phyloP scores from a whole-genome alignment of 2,797 vertebrate species.

The Phrynocephalus guinanensis region DNA sequence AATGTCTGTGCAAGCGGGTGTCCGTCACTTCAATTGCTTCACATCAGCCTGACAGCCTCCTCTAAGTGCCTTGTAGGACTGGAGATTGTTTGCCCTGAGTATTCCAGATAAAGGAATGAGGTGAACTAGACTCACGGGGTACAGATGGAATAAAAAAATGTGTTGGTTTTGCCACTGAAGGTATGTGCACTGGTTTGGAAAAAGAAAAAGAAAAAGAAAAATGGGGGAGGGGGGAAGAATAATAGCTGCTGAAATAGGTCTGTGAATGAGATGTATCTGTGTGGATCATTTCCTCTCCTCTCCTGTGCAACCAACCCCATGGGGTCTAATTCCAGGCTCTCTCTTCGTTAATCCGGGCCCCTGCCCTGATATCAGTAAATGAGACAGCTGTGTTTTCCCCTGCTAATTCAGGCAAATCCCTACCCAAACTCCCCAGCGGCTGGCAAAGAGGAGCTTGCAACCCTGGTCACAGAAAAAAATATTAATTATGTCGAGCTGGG shows the following conservation, averaged over 20 bases:
- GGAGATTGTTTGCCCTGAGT: not conserved
- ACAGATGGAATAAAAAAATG: not conserved
- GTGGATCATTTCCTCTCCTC: constrained; percentile 25
- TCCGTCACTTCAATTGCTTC: not conserved
- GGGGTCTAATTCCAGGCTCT: constrained; percentile 31
- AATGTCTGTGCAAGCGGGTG: not conserved
- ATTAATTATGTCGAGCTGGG: constrained; percentile 35
- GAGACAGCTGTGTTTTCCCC: constrained; percentile 42
- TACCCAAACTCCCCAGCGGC: constrained; percentile 18
- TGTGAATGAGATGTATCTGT: constrained; percentile 12
- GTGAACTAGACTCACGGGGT: not conserved
- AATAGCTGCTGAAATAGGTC: constrained; percentile 9
- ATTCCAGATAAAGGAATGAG: not conserved
- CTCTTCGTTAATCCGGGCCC: constrained; percentile 18
- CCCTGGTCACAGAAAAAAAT: constrained; percentile 23
- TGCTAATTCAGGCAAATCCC: constrained; percentile 51
- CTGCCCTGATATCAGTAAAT: constrained; percentile 27
- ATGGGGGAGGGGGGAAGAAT: not conserved
- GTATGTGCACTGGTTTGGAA: no score
- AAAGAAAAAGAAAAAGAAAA: no score
- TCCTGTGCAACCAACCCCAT: constrained; percentile 6
- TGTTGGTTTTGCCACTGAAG: not conserved
- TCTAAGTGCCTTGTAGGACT: not conserved
- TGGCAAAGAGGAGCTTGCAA: constrained; percentile 4
- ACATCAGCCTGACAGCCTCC: not conserved